phyloP scores from a whole-genome alignment of 2,888 invertebrate species.

The Parelbella ahira region DNA sequence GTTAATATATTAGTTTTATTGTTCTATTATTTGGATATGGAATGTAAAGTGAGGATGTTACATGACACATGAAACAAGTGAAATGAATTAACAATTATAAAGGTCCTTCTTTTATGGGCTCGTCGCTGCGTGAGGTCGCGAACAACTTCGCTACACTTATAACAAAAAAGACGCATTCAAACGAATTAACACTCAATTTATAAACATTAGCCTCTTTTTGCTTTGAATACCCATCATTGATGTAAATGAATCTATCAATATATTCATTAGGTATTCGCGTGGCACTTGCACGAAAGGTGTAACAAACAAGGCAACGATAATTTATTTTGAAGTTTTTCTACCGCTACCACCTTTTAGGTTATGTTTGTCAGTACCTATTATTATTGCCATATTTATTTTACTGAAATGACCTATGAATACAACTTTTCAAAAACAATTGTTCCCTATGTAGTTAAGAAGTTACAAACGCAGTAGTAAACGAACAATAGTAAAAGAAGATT shows the following conservation, averaged over 20 bases:
- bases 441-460: too few relatives aligned
- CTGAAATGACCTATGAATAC: too few relatives aligned
- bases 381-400: too few relatives aligned
- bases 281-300: constrained; percentile 60
- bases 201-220: constrained; percentile 36
- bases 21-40: too few relatives aligned
- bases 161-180: constrained; percentile 23
- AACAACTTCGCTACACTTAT: constrained; percentile 4
- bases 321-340: background rate
- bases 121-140: constrained; percentile 20
- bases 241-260: constrained; percentile 52
- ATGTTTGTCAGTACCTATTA: too few relatives aligned
- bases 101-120: constrained; percentile 14
- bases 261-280: constrained; percentile 64
- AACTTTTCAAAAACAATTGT: too few relatives aligned
- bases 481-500: too few relatives aligned
- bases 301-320: constrained; percentile 39
- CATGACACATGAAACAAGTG: constrained; percentile 14
- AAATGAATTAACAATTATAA: constrained; percentile 15
- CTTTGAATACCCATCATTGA: constrained; percentile 38
- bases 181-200: constrained; percentile 35
- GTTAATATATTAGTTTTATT: too few relatives aligned
- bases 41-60: constrained; percentile 10
- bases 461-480: too few relatives aligned
- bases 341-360: too few relatives aligned